Evolutionary conservation across 1,140 invertebrate genomes (phyloP).

Genomic region (Zeugodacus cucurbitae): DNA sequence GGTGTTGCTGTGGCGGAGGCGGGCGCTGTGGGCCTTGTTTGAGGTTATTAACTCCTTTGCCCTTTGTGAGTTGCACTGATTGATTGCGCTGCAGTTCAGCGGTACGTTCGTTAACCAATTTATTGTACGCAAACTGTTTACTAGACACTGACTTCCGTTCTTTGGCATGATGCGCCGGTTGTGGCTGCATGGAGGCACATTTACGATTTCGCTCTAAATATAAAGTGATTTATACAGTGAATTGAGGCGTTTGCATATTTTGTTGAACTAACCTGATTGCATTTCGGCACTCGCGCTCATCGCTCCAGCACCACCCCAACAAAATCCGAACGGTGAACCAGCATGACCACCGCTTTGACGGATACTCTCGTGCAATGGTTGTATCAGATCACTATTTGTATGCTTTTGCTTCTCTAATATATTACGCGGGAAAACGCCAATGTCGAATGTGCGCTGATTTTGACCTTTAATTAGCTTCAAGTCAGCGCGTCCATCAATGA

Average conservation of each 20-base stretch:
- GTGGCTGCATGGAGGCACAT: slow-evolving; percentile 65
- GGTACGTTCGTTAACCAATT: slow-evolving; percentile 75
- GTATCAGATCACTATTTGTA: slow-evolving; percentile 59
- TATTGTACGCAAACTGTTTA: slow-evolving; percentile 82
- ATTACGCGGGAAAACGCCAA: slow-evolving; percentile 78
- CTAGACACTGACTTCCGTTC: slow-evolving; percentile 69
- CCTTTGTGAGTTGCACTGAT: slow-evolving; percentile 45
- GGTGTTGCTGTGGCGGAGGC: slow-evolving; percentile 66
- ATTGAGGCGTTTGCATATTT: background rate
- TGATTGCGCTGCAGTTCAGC: slow-evolving; percentile 53
- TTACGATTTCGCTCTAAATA: slow-evolving; percentile 55
- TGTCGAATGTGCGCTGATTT: slow-evolving; percentile 88
- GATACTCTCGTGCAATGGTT: slow-evolving; percentile 46
- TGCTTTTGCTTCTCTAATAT: slow-evolving; percentile 55
- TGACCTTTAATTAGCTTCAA: slow-evolving; percentile 97
- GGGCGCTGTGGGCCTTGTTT: slow-evolving; percentile 67
- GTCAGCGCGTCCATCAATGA: slow-evolving; percentile 91
- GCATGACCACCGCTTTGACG: slow-evolving; percentile 55
- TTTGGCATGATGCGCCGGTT: slow-evolving; percentile 56
- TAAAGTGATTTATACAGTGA: slow-evolving; percentile 71
- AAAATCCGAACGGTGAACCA: slow-evolving; percentile 79
- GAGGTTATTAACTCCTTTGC: slow-evolving; percentile 37
- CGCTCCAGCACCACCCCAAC: slow-evolving; percentile 89
- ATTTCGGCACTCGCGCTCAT: slow-evolving; percentile 73
- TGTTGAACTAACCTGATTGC: slow-evolving; percentile 77